Base-by-base conservation (phyloP, 2,113 vertebrate species). In the Gobius niger region DNA sequence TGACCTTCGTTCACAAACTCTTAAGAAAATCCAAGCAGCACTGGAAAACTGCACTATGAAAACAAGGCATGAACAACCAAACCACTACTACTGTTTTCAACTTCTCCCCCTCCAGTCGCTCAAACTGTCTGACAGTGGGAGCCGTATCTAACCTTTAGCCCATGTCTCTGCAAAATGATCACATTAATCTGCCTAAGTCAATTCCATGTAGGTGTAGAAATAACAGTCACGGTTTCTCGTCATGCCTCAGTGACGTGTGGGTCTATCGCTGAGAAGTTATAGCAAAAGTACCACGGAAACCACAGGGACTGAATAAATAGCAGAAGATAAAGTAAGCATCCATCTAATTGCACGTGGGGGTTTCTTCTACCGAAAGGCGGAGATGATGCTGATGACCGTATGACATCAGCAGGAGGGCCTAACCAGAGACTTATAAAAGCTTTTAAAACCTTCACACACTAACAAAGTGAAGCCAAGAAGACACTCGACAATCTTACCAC, bases 401-500 rank as follows among this genome's bases (percentile, higher is more conserved):
- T 93, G 92, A 92, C 91, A 91, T 92, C 91, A 93, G 64, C 83
- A 83, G 80, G 67, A 76, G 87, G 86, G 72, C 52, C 87, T 47
- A 65, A 70, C 83, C 83, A 67, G 24, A 4, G 65, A 50, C 82
- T 86, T 91, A 90, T 82, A 90, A 84, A 34, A 78, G 80, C 82
- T 68, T 73, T 65, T 65, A 44, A 49, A 77, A 67, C 52, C 72
- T 72, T 72, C 65, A 74, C 49, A 53, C 19, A 34, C 2, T 34
- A 57, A 63, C 73, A 68, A 60, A 66, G 65, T 63, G 67, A 47
- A 44, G 40, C 16, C 61, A 54, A 34, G 24, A 68, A 83, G 66
- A 56, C 42, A 51, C 81, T 70, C 65, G 57, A 47, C 73, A 67
- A 52, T 60, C 53, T 34, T 4, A 34, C 46, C 34, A 47, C 59